Evolutionary conservation across 2,113 vertebrate genomes (phyloP), one percentile per base, ranked within the genome.

Genomic region (Reinhardtius hippoglossoides): DNA sequence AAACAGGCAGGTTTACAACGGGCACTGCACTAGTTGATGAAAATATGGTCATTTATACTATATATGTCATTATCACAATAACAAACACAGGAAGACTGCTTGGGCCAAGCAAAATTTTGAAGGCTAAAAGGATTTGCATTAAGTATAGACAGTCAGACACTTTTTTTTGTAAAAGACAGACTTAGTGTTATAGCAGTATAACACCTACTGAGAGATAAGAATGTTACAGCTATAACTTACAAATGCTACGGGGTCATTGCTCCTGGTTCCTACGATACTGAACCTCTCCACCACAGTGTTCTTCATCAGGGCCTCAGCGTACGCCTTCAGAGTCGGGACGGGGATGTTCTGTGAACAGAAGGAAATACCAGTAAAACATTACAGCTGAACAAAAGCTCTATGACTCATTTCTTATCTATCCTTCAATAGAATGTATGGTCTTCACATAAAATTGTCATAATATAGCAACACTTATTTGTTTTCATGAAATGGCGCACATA

Each of bases 191-290:
- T 44, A 44, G 16, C 44, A 18, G 44, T 48, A 48, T 48, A 48
- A 48, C 15, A 48, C 44, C 13, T 18, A 18, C 15, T 5, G 44
- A 18, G 44, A 48, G 50, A 31, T 15, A 16, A 14, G 10, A 37
- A 27, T 18, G 26, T 65, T 16, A 59, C 1, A 52, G 20, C 5
- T 26, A 4, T 58, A 23, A 96, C 98, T 93, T 90, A 99, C 98
- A 55, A 94, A 96, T 3, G 97, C 97, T 71, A 99, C 96, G 0
- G 97, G 97, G 82, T 99, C 97, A 0, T 97, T 99, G 92, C 98
- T 99, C 76, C 97, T 93, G 27, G 98, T 99, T 82, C 97, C 97
- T 67, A 99, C 96, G 2, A 99, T 96, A 90, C 97, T 99, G 87
- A 99, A 95, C 85, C 96, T 96, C 87, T 98, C 97, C 83, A 99